Conservation (phyloP, 2,888 invertebrate species). For the Latrodectus hesperus region DNA sequence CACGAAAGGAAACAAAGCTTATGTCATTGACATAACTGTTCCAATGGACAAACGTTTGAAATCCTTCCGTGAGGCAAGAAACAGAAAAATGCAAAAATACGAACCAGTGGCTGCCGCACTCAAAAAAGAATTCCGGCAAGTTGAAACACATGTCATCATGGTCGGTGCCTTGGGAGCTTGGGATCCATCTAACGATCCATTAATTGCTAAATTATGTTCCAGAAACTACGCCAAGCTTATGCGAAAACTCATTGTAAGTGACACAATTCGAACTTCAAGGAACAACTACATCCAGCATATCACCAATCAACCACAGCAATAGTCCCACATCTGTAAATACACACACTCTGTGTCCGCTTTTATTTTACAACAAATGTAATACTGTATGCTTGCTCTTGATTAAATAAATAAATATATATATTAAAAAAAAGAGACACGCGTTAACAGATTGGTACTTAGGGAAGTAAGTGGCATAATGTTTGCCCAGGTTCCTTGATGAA, state of each 20-base stretch:
- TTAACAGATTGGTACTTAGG: no score
- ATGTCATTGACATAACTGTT: not conserved
- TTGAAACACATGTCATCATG: no score
- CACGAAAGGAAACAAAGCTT: no score
- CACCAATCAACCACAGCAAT: no score
- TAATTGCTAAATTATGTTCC: not conserved
- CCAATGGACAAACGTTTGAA: not conserved
- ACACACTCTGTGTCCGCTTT: fast-evolving
- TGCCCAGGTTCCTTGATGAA: no score
- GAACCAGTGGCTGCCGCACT: not conserved
- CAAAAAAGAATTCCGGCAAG: no score
- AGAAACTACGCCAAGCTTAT: not conserved
- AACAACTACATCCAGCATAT: not conserved
- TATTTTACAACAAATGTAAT: no score
- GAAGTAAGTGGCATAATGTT: no score
- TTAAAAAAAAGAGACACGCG: no score
- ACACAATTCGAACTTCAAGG: not conserved
- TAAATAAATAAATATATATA: no score
- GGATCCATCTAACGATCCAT: not conserved
- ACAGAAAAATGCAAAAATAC: conserved; percentile 2
- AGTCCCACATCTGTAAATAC: no score
- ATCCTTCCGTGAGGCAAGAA: not conserved
- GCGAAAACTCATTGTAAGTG: not conserved
- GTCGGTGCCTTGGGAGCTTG: not conserved
- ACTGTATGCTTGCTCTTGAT: no score